Conservation (phyloP, 1,140 invertebrate species). For the Brachystomella parvula region DNA sequence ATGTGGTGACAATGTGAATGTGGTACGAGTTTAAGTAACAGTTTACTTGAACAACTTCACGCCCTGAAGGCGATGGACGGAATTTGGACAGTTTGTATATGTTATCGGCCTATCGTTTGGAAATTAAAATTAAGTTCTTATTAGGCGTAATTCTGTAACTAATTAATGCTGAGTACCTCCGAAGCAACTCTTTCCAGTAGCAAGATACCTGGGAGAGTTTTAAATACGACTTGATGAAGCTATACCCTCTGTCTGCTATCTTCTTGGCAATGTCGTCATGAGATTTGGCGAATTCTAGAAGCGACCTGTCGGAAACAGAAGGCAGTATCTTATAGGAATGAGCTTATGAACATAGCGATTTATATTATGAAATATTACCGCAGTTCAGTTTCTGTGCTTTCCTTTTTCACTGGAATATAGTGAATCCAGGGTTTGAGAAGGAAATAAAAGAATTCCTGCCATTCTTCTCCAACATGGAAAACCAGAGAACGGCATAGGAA, state of each 20-base stretch:
- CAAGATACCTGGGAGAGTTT: constrained; percentile 67
- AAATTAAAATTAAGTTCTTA: too few species aligned
- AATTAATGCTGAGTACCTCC: constrained; percentile 66
- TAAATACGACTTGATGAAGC: constrained; percentile 77
- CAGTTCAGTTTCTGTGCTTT: constrained; percentile 59
- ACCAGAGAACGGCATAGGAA: constrained; percentile 91
- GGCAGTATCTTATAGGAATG: constrained; percentile 18
- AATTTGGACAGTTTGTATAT: too few species aligned
- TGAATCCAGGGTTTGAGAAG: constrained; percentile 90
- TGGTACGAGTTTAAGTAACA: too few species aligned
- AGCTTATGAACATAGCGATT: neutral
- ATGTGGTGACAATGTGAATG: too few species aligned
- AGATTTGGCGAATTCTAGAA: constrained; percentile 67
- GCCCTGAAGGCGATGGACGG: too few species aligned
- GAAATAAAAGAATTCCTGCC: constrained; percentile 93
- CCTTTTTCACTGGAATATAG: constrained; percentile 77
- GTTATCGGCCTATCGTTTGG: too few species aligned
- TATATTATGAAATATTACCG: constrained; percentile 41
- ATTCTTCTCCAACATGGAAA: constrained; percentile 89
- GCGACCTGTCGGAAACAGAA: constrained; percentile 45
- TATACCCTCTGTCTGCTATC: constrained; percentile 72
- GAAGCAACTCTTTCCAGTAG: constrained; percentile 79
- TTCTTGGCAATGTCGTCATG: constrained; percentile 65
- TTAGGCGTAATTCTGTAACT: constrained; percentile 57
- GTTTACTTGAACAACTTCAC: too few species aligned